phyloP scores from a whole-genome alignment of 1,140 invertebrate genomes.

The Idris sp. region DNA sequence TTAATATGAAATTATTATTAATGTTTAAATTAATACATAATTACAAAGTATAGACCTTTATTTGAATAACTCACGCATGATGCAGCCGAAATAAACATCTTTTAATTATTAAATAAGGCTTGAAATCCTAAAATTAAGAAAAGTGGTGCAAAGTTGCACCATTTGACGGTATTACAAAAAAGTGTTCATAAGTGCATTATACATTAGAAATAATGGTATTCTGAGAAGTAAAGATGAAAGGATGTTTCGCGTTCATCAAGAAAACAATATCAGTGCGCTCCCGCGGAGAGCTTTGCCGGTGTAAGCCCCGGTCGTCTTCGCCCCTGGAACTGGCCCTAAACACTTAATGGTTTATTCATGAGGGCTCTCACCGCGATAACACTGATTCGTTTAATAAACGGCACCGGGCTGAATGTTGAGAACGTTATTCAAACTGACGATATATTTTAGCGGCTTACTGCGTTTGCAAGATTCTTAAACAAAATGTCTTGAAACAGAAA shows the following conservation, averaged over 20 bases:
- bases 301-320: slow-evolving; percentile 59
- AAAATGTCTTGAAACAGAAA: slow-evolving; percentile 2
- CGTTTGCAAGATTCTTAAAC: slow-evolving; percentile 65
- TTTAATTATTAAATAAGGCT: too few relatives aligned
- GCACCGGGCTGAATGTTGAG: slow-evolving; percentile 57
- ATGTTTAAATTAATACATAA: too few relatives aligned
- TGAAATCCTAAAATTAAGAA: too few relatives aligned
- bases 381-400: slow-evolving; percentile 78
- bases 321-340: slow-evolving; percentile 68
- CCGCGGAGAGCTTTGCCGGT: slow-evolving; percentile 66
- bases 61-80: too few relatives aligned
- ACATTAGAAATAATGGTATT: too few relatives aligned
- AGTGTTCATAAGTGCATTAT: too few relatives aligned
- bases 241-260: slow-evolving; percentile 75
- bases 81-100: too few relatives aligned
- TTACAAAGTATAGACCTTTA: too few relatives aligned
- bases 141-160: too few relatives aligned
- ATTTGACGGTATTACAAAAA: too few relatives aligned
- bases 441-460: slow-evolving; percentile 73
- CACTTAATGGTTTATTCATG: slow-evolving; percentile 78
- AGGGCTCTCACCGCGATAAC: slow-evolving; percentile 75
- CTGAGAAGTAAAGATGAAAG: slow-evolving; percentile 57
- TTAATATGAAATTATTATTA: too few relatives aligned
- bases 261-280: slow-evolving; percentile 76
- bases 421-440: slow-evolving; percentile 74